Percentiles rank a stretch among this genome's conserved stretches.
Conservation (phyloP, 2,888 invertebrate species). For the Trissonchulus sp. region DNA sequence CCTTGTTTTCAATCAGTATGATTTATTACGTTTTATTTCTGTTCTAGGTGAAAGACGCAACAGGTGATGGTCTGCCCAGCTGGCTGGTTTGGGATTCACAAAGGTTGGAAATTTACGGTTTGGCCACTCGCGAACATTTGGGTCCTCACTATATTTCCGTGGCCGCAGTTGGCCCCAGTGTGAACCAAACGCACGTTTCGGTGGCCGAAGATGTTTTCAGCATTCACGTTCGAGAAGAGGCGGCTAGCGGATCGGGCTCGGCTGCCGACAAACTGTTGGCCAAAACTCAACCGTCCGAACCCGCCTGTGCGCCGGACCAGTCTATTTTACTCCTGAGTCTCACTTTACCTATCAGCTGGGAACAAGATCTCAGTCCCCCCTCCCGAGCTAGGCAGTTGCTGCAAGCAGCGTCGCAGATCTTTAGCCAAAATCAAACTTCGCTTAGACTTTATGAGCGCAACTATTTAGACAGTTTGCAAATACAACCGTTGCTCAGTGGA, state of each 20-base stretch:
- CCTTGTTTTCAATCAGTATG: neutral
- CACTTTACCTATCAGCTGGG: neutral
- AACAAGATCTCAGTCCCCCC: neutral
- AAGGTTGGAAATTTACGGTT: constrained; percentile 31
- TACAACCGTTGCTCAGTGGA: neutral
- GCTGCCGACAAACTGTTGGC: neutral
- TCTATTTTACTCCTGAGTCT: neutral
- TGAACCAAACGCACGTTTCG: constrained; percentile 6
- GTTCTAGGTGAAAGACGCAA: constrained; percentile 23
- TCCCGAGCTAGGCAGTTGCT: neutral
- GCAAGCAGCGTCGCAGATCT: neutral
- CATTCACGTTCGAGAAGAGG: constrained; percentile 20
- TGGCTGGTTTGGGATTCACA: constrained; percentile 45
- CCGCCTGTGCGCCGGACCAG: neutral
- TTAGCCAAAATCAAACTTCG: neutral
- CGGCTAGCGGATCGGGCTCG: neutral
- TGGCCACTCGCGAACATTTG: constrained; percentile 55
- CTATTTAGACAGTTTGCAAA: neutral
- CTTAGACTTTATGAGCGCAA: neutral
- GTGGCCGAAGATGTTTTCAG: constrained; percentile 20
- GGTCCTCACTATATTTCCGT: constrained; percentile 62
- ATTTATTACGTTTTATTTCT: too few species aligned
- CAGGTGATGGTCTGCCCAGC: constrained; percentile 43
- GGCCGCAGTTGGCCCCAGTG: constrained; percentile 43
- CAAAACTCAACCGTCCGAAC: neutral